These are phyloP conservation scores for Lithophane ornitopus DNA, from an alignment of 2,888 invertebrate genomes.

Conservation along the genomic window DNA sequence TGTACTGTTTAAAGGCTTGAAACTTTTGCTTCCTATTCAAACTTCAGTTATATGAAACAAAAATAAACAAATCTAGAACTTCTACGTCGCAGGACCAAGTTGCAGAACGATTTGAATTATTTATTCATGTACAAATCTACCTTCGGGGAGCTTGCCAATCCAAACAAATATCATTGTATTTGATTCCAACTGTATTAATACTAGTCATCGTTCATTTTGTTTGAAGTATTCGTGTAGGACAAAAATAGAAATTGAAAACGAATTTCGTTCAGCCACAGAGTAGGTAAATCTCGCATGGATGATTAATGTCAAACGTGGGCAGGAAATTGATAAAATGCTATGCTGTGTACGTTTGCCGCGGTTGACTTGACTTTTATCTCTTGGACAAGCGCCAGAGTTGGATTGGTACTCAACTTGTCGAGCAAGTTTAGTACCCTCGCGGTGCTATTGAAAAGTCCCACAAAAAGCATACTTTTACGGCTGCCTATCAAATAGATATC, in stretches of 20 bases:
- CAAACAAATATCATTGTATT: constrained; percentile 7
- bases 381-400: constrained; percentile 79
- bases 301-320: constrained; percentile 52
- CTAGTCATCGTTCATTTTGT: neutral
- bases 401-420: constrained; percentile 77
- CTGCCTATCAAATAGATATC: constrained; percentile 22
- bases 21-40: constrained; percentile 54
- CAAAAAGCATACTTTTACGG: constrained; percentile 68
- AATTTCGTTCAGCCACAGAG: constrained; percentile 22
- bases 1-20: constrained; percentile 65
- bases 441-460: constrained; percentile 70
- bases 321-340: constrained; percentile 67
- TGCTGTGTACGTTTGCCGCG: constrained; percentile 68
- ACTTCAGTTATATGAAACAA: constrained; percentile 52
- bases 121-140: constrained; percentile 50
- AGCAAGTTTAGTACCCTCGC: constrained; percentile 73
- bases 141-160: constrained; percentile 7
- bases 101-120: constrained; percentile 35
- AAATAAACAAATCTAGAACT: constrained; percentile 60
- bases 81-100: constrained; percentile 37
- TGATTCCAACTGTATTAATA: neutral
- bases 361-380: constrained; percentile 78
- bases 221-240: neutral
- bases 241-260: neutral
- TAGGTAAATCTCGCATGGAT: constrained; percentile 40